A percentile compares a stretch with the other conserved stretches of the same genome.
phyloP scores from a whole-genome alignment of 2,113 vertebrate species.

The Lycocorax pyrrhopterus region DNA sequence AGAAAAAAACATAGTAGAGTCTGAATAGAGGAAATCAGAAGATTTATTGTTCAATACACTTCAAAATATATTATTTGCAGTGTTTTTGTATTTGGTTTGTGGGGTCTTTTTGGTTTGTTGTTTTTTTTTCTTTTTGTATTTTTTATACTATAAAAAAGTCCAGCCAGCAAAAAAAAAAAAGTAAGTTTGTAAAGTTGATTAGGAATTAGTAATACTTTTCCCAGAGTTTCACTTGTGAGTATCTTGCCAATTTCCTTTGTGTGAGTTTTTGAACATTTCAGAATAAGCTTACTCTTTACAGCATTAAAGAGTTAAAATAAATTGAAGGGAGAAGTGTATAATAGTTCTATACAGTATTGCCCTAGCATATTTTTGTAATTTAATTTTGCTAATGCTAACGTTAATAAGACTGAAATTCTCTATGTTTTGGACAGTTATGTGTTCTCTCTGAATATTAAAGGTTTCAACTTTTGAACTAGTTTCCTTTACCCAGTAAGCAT shows the following conservation, averaged over 20 bases:
- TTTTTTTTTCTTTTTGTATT: neutral
- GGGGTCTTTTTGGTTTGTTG: neutral
- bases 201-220: neutral
- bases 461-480: neutral
- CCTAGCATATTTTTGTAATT: neutral
- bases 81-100: neutral
- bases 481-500: neutral
- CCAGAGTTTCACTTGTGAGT: neutral
- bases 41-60: neutral
- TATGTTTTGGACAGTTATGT: neutral
- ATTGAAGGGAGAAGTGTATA: neutral
- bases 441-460: neutral
- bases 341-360: neutral
- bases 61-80: neutral
- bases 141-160: neutral
- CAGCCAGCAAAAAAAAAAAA: rapidly evolving
- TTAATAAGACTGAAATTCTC: neutral
- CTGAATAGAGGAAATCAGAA: neutral
- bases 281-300: neutral
- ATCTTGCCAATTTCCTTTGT: neutral
- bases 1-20: neutral
- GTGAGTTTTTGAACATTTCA: neutral
- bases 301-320: neutral
- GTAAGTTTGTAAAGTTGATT: neutral
- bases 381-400: neutral